Percentiles rank a stretch among this genome's conserved stretches.
These are phyloP conservation scores for Sapayoa aenigma DNA, from an alignment of 2,113 vertebrate species.

Conservation along the genomic window DNA sequence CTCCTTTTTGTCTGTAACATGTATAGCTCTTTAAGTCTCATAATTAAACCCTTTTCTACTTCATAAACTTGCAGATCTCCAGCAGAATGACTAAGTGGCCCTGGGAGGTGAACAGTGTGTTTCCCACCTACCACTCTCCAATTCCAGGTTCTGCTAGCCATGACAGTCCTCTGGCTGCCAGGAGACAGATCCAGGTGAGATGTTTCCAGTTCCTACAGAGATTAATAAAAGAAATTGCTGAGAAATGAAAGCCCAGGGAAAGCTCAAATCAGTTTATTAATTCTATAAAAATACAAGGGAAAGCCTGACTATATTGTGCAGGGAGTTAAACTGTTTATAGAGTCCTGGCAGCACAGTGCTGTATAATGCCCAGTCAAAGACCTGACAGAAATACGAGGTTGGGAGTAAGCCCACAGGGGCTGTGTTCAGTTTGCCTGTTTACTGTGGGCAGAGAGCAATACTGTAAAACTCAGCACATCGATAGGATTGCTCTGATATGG, in stretches of 20 bases:
- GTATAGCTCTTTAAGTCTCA: not conserved
- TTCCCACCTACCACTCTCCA: not conserved
- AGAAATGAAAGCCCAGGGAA: not conserved
- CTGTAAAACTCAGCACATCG: not conserved
- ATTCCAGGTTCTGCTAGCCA: not conserved
- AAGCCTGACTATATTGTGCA: not conserved
- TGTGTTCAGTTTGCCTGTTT: not conserved
- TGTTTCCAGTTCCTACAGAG: not conserved
- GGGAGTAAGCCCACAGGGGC: not conserved
- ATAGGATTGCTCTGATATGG: not conserved
- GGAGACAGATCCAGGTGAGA: not conserved
- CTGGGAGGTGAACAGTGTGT: not conserved
- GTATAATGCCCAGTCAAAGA: not conserved
- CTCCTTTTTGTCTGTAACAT: not conserved
- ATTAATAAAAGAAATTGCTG: not conserved
- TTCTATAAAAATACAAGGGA: not conserved
- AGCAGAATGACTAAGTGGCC: not conserved
- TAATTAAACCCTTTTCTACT: not conserved
- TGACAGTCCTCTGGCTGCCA: not conserved
- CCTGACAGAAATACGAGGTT: not conserved
- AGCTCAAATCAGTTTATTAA: not conserved
- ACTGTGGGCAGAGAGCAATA: not conserved
- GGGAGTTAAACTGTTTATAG: not conserved
- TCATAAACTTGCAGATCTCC: not conserved
- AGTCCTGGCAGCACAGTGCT: not conserved